Conservation (phyloP, 2,888 invertebrate species). For the Scaptodrosophila latifasciaeformis region DNA sequence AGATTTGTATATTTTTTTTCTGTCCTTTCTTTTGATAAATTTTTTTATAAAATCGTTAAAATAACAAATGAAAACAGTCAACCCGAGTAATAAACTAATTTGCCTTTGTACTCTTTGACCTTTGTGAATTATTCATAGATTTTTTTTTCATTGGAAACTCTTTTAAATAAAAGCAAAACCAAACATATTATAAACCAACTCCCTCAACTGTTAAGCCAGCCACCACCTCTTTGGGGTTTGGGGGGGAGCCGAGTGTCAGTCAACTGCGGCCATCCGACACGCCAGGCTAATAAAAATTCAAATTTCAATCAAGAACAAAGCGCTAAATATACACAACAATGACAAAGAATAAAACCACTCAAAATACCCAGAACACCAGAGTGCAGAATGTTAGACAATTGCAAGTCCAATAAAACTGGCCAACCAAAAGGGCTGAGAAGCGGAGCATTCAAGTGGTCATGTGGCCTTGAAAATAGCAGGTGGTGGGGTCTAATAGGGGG, state of each 20-base stretch:
- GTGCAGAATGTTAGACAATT: constrained; percentile 32
- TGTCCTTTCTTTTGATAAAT: no score
- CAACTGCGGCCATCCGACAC: constrained; percentile 57
- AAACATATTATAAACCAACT: neutral
- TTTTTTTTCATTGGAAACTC: constrained; percentile 10
- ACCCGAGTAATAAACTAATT: no score
- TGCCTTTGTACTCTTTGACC: constrained; percentile 44
- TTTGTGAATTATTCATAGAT: constrained; percentile 61
- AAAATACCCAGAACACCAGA: neutral
- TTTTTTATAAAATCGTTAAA: no score
- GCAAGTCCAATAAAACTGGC: constrained; percentile 59
- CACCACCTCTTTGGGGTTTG: neutral
- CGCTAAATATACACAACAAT: neutral
- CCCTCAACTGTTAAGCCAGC: neutral
- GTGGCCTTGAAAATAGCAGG: constrained; percentile 60
- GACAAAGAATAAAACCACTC: constrained; percentile 1
- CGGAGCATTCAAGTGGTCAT: constrained; percentile 10
- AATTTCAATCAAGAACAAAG: constrained; percentile 61
- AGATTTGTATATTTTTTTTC: no score
- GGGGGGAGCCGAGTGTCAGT: constrained; percentile 39
- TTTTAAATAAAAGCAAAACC: neutral
- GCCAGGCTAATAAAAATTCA: constrained; percentile 46
- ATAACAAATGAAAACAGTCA: no score
- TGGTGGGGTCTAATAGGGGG: neutral
- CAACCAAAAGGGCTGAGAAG: constrained; percentile 51